Evolutionary conservation across 1,140 invertebrate species (phyloP).

Genomic region (Calliphora vicina): DNA sequence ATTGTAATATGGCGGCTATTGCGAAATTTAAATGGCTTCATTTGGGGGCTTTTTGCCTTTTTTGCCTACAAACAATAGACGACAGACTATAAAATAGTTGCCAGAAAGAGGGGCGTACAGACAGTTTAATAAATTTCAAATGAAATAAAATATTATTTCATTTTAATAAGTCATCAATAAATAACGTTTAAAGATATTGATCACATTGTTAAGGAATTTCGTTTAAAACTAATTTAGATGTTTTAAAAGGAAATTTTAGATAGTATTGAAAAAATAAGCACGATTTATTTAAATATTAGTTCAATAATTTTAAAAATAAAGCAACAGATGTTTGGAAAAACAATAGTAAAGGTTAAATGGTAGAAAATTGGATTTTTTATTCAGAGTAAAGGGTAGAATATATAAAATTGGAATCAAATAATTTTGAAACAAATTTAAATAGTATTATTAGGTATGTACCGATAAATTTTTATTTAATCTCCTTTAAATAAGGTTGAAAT

Average conservation of each 20-base stretch:
- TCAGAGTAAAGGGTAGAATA: too few relatives aligned
- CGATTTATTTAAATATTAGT: neutral
- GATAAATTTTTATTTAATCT: too few relatives aligned
- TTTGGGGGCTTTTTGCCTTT: neutral
- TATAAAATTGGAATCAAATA: too few relatives aligned
- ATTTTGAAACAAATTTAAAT: too few relatives aligned
- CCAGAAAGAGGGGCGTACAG: neutral
- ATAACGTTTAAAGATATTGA: neutral
- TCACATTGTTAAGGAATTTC: neutral
- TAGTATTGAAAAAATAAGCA: neutral
- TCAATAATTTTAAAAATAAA: neutral
- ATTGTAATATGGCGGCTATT: neutral
- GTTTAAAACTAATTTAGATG: neutral
- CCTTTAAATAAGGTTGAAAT: too few relatives aligned
- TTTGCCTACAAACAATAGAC: too few relatives aligned
- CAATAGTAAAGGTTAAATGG: too few relatives aligned
- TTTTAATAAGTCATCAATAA: conserved; percentile 16
- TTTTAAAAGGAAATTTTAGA: neutral
- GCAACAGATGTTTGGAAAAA: neutral
- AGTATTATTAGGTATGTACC: too few relatives aligned
- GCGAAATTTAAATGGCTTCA: conserved; percentile 11
- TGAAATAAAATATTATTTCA: neutral
- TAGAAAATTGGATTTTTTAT: too few relatives aligned
- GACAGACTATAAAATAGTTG: neutral
- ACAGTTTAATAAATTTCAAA: neutral